phyloP scores from a whole-genome alignment of 64 coral and sea anemone genomes.

The Trachythela sp. region DNA sequence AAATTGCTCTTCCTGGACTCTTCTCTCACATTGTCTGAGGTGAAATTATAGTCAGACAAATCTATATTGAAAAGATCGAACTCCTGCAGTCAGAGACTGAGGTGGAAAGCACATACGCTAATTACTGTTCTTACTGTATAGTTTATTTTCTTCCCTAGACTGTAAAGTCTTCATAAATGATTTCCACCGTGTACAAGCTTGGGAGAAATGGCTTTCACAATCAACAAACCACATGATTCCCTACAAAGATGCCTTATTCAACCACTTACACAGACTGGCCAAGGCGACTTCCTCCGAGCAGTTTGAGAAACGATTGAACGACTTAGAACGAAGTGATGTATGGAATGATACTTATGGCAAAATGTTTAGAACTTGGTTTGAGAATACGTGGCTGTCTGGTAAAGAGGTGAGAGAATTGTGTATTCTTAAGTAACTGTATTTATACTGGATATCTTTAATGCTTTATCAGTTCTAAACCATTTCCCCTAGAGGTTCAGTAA shows the following conservation, averaged over 20 bases:
- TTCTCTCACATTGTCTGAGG: too few relatives aligned
- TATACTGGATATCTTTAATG: too few relatives aligned
- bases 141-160: neutral
- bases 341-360: conserved; percentile 2
- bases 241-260: neutral
- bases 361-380: conserved; percentile 2
- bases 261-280: neutral
- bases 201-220: conserved; percentile 7
- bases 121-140: too few relatives aligned
- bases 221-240: neutral
- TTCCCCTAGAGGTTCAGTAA: too few relatives aligned
- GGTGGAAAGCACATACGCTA: too few relatives aligned
- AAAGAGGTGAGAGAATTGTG: conserved; percentile 7
- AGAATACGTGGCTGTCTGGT: neutral
- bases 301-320: neutral
- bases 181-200: neutral
- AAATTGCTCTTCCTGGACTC: neutral
- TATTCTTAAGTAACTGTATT: too few relatives aligned
- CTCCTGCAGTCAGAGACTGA: too few relatives aligned
- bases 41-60: too few relatives aligned
- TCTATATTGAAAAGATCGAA: too few relatives aligned
- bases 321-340: neutral
- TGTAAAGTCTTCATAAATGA: conserved; percentile 5
- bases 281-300: neutral
- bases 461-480: neutral